Percentiles rank a stretch among this genome's conserved stretches.
These are phyloP conservation scores for Hylaea fasciaria DNA, from an alignment of 2,888 invertebrate species.

Conservation along the genomic window DNA sequence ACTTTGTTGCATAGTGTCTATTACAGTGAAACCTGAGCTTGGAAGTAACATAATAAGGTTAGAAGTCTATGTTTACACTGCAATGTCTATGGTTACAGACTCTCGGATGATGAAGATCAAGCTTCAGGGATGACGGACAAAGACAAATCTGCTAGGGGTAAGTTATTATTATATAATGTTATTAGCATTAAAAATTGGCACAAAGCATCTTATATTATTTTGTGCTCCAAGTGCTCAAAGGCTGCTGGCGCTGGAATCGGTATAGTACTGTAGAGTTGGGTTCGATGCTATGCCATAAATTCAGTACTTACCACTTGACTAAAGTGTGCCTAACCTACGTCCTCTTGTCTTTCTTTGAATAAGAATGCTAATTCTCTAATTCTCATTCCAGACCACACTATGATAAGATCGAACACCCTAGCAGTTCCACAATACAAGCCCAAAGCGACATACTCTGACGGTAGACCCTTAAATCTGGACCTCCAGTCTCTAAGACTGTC, in stretches of 20 bases:
- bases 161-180: slow-evolving; percentile 4
- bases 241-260: too few species aligned
- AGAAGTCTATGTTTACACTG: neutral
- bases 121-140: slow-evolving; percentile 83
- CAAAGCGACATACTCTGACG: slow-evolving; percentile 67
- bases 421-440: slow-evolving; percentile 82
- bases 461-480: slow-evolving; percentile 71
- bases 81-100: slow-evolving; percentile 54
- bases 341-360: too few species aligned
- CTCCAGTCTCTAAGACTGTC: slow-evolving; percentile 72
- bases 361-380: neutral
- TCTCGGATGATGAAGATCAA: slow-evolving; percentile 82
- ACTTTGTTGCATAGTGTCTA: neutral
- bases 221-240: too few species aligned
- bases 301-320: too few species aligned
- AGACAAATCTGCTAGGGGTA: slow-evolving; percentile 76
- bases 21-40: neutral
- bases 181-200: neutral
- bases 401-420: slow-evolving; percentile 81
- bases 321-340: too few species aligned
- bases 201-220: too few species aligned
- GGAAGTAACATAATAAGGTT: too few species aligned
- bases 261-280: too few species aligned
- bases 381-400: slow-evolving; percentile 75
- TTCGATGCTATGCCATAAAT: too few species aligned